Conservation (phyloP, 2,797 vertebrate genomes). For the Clarias fuscus region DNA sequence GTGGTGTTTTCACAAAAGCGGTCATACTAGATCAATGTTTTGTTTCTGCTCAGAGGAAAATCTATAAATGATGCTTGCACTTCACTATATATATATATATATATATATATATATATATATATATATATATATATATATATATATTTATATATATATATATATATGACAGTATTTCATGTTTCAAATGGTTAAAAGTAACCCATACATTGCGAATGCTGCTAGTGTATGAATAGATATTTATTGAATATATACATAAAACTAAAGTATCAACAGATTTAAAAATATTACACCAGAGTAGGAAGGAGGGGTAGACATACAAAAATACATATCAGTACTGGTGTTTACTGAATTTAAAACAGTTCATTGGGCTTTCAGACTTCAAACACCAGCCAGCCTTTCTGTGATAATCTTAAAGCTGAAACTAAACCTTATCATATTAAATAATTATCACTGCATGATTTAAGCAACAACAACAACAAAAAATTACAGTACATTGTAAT, state of each 20-base stretch:
- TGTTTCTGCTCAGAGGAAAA: constrained; percentile 49
- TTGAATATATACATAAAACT: constrained; percentile 57
- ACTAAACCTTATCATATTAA: neutral
- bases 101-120: constrained; percentile 63
- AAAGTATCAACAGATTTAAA: constrained; percentile 66
- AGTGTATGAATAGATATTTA: constrained; percentile 77
- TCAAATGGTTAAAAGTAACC: constrained; percentile 72
- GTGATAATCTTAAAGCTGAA: neutral
- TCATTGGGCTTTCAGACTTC: constrained; percentile 2
- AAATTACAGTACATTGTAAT: too few species aligned
- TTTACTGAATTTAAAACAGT: constrained; percentile 33
- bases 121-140: constrained; percentile 54
- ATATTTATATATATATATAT: too few species aligned
- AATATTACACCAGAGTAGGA: constrained; percentile 61
- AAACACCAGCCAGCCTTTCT: neutral
- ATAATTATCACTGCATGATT: neutral
- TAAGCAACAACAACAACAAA: too few species aligned
- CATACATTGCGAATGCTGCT: constrained; percentile 79
- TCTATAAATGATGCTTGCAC: constrained; percentile 75
- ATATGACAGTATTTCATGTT: neutral
- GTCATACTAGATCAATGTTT: constrained; percentile 53
- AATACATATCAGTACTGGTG: constrained; percentile 73
- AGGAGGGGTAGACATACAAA: constrained; percentile 65
- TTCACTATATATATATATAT: constrained; percentile 53
- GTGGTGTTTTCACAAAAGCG: constrained; percentile 67